Base-by-base conservation (phyloP, 1,140 invertebrate species). In the Listronotus oregonensis region DNA sequence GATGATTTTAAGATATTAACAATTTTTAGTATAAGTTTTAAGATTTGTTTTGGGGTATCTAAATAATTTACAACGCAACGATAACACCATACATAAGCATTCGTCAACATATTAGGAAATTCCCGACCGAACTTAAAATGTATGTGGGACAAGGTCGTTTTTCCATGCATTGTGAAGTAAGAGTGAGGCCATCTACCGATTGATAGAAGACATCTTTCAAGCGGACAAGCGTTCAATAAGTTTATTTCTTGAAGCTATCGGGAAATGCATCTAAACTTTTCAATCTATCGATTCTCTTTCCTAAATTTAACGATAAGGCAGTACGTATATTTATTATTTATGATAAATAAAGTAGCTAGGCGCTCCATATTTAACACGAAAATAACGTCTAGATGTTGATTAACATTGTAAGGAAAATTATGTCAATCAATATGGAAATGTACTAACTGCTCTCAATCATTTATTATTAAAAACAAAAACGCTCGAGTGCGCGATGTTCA, bases 151-250 rank as follows among this genome's bases (percentile, higher is more conserved):
- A 61, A 61, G 58, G 58, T 40, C 58, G 58, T 43, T 27, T 17
- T 37, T 17, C 56, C 43, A 56, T 52, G 40, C 47, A 18, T 40
- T 61, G 17, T 34, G 18, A 47, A 61, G 46, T 47, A 61, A 59
- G 58, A 61, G 46, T 61, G 18, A 61, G 58, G 58, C 58, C 58
- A 61, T 61, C 58, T 61, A 61, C 42, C 47, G 58, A 61, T 61
- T 47, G 58, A 14, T 61, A 14, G 47, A 17, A 51, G 37, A 51
- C 50, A 61, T 59, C 56, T 42, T 6, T 21, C 39, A 17, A 50
- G 18, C 50, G 32, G n/a, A n/a, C 31, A 37, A 52, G 32, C 43
- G 56, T 59, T 59, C 56, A 37, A 59, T 59, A 59, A 59, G 9
- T 59, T 11, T n/a, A 10, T 39, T 43, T 32, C 32, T 39, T 31